These are phyloP conservation scores for Drymonia ruficornis DNA, from an alignment of 2,888 invertebrate genomes.

Conservation along the genomic window DNA sequence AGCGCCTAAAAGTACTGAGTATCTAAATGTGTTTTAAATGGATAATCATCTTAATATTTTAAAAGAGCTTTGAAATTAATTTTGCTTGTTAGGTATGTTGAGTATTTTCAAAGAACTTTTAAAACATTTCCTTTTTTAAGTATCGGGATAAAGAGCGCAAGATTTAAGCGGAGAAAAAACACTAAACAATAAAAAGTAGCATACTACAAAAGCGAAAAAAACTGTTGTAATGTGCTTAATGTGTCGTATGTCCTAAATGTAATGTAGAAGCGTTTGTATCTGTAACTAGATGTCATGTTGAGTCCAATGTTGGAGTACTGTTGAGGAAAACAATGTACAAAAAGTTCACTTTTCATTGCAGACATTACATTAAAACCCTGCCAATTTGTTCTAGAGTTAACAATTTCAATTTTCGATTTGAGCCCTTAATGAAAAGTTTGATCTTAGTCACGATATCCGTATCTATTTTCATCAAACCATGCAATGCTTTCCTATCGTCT, in stretches of 20 bases:
- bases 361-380: slow-evolving; percentile 57
- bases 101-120: slow-evolving; percentile 14
- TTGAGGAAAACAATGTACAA: slow-evolving; percentile 39
- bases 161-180: slow-evolving; percentile 26
- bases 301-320: slow-evolving; percentile 52
- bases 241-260: slow-evolving; percentile 48
- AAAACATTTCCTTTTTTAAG: slow-evolving; percentile 5
- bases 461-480: slow-evolving; percentile 62
- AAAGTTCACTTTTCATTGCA: slow-evolving; percentile 70
- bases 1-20: slow-evolving; percentile 40
- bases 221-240: slow-evolving; percentile 56
- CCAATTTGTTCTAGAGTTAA: slow-evolving; percentile 50
- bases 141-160: slow-evolving; percentile 8
- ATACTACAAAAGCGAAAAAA: slow-evolving; percentile 56
- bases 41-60: not conserved
- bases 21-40: slow-evolving; percentile 33
- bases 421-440: slow-evolving; percentile 75
- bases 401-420: slow-evolving; percentile 45
- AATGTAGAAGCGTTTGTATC: slow-evolving; percentile 44
- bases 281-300: slow-evolving; percentile 38
- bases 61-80: not conserved
- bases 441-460: slow-evolving; percentile 42
- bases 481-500: slow-evolving; percentile 60
- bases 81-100: not conserved
- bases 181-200: slow-evolving; percentile 37